Conservation (phyloP, 2,113 vertebrate genomes). For the Pampusana beccarii region DNA sequence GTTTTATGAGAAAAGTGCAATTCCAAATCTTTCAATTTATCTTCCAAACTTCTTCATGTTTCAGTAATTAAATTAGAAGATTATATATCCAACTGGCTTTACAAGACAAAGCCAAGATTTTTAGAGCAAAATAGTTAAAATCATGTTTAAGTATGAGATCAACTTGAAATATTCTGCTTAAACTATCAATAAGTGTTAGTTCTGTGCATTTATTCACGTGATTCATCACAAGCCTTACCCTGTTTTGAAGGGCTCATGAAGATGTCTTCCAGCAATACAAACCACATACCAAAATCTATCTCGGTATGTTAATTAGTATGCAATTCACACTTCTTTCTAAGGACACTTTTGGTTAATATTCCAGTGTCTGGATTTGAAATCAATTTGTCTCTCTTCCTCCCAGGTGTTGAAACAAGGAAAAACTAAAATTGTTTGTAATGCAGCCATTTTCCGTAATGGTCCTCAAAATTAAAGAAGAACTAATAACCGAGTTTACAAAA, state of each 20-base stretch:
- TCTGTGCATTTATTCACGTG: slow-evolving; percentile 10
- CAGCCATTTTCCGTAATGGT: neutral
- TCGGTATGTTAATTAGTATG: neutral
- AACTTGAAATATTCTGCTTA: neutral
- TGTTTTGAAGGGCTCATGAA: neutral
- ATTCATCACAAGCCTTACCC: neutral
- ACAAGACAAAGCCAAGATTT: neutral
- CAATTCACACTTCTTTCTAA: neutral
- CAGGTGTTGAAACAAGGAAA: neutral
- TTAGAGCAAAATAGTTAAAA: neutral
- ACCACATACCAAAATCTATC: neutral
- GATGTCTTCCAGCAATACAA: neutral
- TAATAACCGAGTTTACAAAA: neutral
- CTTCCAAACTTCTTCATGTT: neutral
- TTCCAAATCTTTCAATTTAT: neutral
- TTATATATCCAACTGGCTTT: neutral
- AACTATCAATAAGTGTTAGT: neutral
- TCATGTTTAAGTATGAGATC: neutral
- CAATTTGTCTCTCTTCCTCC: neutral
- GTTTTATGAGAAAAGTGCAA: neutral
- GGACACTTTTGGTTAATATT: neutral
- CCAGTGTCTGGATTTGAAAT: neutral
- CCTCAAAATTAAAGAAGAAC: neutral
- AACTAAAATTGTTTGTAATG: neutral
- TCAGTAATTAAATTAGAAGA: neutral